Percentiles rank a stretch among this genome's conserved stretches.
Conservation (phyloP, 2,888 invertebrate species). For the Thalpophila matura region DNA sequence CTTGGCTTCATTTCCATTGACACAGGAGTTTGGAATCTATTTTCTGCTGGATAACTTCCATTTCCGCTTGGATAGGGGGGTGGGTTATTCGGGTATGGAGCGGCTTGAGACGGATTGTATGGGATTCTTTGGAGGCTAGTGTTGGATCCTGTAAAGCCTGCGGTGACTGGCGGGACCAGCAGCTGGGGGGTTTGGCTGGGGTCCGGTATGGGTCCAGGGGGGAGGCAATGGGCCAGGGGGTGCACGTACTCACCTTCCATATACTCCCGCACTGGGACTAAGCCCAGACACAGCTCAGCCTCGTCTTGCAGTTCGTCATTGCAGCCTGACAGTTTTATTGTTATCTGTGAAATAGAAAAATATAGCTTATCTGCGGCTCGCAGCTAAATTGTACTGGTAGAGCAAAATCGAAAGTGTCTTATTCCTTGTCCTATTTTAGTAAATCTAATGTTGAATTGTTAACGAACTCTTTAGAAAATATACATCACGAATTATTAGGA, state of each 20-base stretch:
- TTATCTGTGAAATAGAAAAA: slow-evolving; percentile 70
- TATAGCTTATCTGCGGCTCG: not conserved
- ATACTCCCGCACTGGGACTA: slow-evolving; percentile 70
- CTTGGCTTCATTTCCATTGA: slow-evolving; percentile 30
- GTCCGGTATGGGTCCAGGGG: slow-evolving; percentile 70
- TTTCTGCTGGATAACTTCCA: slow-evolving; percentile 12
- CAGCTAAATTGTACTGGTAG: too few species aligned
- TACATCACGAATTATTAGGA: too few species aligned
- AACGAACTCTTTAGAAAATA: too few species aligned
- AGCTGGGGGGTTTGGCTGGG: slow-evolving; percentile 8
- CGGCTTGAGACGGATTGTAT: slow-evolving; percentile 6
- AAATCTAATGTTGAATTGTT: too few species aligned
- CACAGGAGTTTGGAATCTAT: slow-evolving; percentile 26
- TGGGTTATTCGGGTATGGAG: slow-evolving; percentile 25
- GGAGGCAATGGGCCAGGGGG: slow-evolving; percentile 73
- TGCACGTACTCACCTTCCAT: slow-evolving; percentile 66
- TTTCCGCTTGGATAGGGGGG: slow-evolving; percentile 46
- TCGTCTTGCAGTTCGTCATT: slow-evolving; percentile 76
- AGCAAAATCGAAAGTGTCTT: too few species aligned
- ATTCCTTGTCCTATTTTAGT: too few species aligned
- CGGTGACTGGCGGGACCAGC: slow-evolving; percentile 22
- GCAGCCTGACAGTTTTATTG: slow-evolving; percentile 78
- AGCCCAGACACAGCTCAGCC: slow-evolving; percentile 76
- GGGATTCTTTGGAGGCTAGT: slow-evolving; percentile 38
- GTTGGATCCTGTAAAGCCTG: slow-evolving; percentile 25